Percentiles rank a stretch among this genome's conserved stretches.
These are phyloP conservation scores for Scaptomyza flava DNA, from an alignment of 2,888 invertebrate genomes.

Conservation along the genomic window DNA sequence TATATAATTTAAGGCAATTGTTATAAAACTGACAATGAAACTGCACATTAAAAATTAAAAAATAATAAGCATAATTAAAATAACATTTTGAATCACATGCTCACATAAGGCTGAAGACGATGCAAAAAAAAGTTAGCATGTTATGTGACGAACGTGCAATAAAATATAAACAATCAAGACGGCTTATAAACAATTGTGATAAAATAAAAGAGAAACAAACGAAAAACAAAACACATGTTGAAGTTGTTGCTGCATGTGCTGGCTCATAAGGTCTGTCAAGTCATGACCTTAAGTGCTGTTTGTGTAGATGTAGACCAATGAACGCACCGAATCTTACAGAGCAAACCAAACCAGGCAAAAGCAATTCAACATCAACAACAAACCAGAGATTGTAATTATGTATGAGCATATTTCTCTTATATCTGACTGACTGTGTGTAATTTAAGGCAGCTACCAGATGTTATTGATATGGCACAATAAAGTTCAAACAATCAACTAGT, in stretches of 20 bases:
- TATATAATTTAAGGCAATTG: constrained; percentile 37
- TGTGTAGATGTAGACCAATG: constrained; percentile 64
- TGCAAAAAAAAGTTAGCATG: constrained; percentile 20
- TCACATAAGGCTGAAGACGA: constrained; percentile 24
- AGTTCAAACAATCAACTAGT: constrained; percentile 9
- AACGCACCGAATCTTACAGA: constrained; percentile 56
- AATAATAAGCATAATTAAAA: constrained; percentile 51
- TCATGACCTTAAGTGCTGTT: constrained; percentile 74
- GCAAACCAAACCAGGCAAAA: constrained; percentile 31
- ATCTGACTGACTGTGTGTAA: constrained; percentile 15
- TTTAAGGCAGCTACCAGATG: constrained; percentile 27
- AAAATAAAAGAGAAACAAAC: constrained; percentile 14
- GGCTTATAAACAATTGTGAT: constrained; percentile 47
- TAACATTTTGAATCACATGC: constrained; percentile 44
- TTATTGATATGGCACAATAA: constrained; percentile 43
- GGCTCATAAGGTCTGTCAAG: constrained; percentile 61
- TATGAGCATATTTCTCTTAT: constrained; percentile 23
- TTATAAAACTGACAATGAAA: constrained; percentile 67
- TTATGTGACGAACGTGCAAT: constrained; percentile 39
- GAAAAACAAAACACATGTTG: constrained; percentile 3
- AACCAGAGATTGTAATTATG: constrained; percentile 33
- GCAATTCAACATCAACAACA: constrained; percentile 13
- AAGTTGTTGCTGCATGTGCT: constrained; percentile 4
- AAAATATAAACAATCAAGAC: constrained; percentile 46
- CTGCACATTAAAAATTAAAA: constrained; percentile 33